phyloP scores from a whole-genome alignment of 2,113 vertebrate species.

The Pungitius pungitius region DNA sequence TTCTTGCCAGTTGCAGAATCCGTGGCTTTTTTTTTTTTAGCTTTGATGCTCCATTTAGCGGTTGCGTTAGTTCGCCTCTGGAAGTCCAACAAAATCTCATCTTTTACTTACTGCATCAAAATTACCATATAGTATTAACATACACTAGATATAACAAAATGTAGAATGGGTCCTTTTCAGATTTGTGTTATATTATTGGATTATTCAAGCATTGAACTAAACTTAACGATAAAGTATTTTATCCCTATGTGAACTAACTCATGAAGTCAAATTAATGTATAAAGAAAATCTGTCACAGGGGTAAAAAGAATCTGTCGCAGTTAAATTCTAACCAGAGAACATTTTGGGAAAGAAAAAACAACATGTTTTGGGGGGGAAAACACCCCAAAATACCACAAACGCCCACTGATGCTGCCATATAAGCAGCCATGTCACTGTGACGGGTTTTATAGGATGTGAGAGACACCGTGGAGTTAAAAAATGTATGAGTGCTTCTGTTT shows the following conservation, averaged over 20 bases:
- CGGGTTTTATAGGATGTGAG: constrained; percentile 6
- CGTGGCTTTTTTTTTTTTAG: not conserved
- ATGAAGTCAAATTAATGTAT: too few species aligned
- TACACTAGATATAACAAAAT: too few species aligned
- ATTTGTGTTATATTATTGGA: too few species aligned
- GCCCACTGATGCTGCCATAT: constrained; percentile 22
- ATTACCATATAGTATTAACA: not conserved
- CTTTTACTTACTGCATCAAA: too few species aligned
- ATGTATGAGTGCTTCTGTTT: constrained; percentile 22
- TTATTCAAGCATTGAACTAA: too few species aligned
- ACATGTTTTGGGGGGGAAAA: constrained; percentile 1
- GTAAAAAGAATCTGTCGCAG: not conserved
- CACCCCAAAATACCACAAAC: constrained; percentile 20
- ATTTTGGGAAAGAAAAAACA: not conserved
- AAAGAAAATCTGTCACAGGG: not conserved
- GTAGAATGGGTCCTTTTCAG: too few species aligned
- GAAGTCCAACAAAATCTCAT: not conserved
- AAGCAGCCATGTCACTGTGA: constrained; percentile 23
- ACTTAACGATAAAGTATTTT: too few species aligned
- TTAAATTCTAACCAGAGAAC: constrained; percentile 19
- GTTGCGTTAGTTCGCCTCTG: not conserved
- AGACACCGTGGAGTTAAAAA: constrained; percentile 22
- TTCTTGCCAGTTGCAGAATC: not conserved
- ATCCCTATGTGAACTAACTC: too few species aligned
- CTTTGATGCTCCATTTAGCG: not conserved